Percentiles rank a stretch among this genome's conserved stretches.
Evolutionary conservation across 1,140 invertebrate genomes (phyloP).

Genomic region (Megalonaias nervosa): DNA sequence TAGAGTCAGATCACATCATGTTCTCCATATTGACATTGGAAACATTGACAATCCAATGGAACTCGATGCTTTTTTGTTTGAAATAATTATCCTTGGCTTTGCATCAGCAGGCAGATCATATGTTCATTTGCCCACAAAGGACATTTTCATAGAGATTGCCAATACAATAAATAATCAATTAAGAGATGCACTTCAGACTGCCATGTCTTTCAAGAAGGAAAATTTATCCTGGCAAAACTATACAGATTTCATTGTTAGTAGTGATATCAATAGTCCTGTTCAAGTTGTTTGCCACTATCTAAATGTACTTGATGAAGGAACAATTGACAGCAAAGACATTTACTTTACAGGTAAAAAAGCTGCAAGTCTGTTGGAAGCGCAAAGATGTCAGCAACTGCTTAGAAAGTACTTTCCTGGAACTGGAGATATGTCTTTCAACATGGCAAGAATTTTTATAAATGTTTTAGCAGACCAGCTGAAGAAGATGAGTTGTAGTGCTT

Average conservation of each 20-base stretch:
- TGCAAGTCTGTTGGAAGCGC: conserved; percentile 12
- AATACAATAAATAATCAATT: conserved; percentile 41
- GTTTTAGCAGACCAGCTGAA: too few species aligned
- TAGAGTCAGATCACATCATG: conserved; percentile 20
- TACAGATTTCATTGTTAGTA: conserved; percentile 19
- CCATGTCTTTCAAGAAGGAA: conserved; percentile 30
- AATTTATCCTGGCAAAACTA: conserved; percentile 38
- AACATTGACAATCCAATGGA: too few species aligned
- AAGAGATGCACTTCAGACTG: conserved; percentile 34
- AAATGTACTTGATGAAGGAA: conserved; percentile 10
- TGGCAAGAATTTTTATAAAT: conserved; percentile 29
- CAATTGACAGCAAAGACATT: conserved; percentile 39
- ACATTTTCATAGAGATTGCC: conserved; percentile 44
- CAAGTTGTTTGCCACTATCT: conserved; percentile 51
- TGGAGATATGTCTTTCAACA: conserved; percentile 33
- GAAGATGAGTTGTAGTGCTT: conserved; percentile 34
- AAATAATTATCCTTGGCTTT: too few species aligned
- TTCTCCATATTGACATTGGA: conserved; percentile 48
- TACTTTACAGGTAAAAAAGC: conserved; percentile 8
- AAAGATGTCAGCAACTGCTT: conserved; percentile 29
- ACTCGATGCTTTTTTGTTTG: too few species aligned
- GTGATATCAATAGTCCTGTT: conserved; percentile 46
- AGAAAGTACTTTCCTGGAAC: conserved; percentile 24
- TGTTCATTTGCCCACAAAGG: conserved; percentile 8
- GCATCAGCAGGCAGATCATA: conserved; percentile 25